Percentiles rank a stretch among this genome's conserved stretches.
phyloP scores from a whole-genome alignment of 2,797 vertebrate species.

The Sandelia bainsii region DNA sequence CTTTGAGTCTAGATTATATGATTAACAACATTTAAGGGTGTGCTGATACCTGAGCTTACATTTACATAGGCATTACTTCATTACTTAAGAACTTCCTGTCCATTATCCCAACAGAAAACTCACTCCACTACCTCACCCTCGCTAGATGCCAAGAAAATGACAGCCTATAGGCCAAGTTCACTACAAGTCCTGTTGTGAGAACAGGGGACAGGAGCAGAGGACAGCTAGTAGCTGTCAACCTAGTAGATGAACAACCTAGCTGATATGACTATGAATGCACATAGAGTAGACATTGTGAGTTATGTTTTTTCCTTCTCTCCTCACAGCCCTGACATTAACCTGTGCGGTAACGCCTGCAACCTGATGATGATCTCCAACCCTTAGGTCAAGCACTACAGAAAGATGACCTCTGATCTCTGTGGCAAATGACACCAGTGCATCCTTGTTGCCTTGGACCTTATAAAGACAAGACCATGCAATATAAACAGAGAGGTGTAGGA shows the following conservation, averaged over 20 bases:
- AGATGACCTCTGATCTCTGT: slow-evolving; percentile 43
- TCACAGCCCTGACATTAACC: slow-evolving; percentile 31
- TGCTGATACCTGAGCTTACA: slow-evolving; percentile 33
- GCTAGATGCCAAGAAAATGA: slow-evolving; percentile 32
- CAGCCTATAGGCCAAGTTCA: not conserved
- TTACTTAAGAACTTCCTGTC: slow-evolving; percentile 48
- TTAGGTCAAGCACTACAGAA: slow-evolving; percentile 41
- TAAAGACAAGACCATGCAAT: slow-evolving; percentile 18
- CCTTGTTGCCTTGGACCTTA: slow-evolving; percentile 25
- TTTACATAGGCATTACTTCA: slow-evolving; percentile 50
- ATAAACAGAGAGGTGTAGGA: slow-evolving; percentile 17
- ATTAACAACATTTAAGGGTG: slow-evolving; percentile 23
- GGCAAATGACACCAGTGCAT: slow-evolving; percentile 26
- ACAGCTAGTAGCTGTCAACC: not conserved
- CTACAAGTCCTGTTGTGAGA: not conserved
- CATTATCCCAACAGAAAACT: slow-evolving; percentile 15
- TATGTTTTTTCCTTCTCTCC: not conserved
- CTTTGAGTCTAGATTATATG: slow-evolving; percentile 2
- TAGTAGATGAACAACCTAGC: not conserved
- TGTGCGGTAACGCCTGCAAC: slow-evolving; percentile 33
- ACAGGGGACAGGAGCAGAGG: not conserved
- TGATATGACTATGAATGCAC: not conserved
- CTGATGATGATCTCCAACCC: slow-evolving; percentile 35
- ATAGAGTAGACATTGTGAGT: slow-evolving; percentile 2
- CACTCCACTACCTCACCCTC: slow-evolving; percentile 36